These are phyloP conservation scores for Epicauta chinensis DNA, from an alignment of 1,140 invertebrate species.

Conservation along the genomic window DNA sequence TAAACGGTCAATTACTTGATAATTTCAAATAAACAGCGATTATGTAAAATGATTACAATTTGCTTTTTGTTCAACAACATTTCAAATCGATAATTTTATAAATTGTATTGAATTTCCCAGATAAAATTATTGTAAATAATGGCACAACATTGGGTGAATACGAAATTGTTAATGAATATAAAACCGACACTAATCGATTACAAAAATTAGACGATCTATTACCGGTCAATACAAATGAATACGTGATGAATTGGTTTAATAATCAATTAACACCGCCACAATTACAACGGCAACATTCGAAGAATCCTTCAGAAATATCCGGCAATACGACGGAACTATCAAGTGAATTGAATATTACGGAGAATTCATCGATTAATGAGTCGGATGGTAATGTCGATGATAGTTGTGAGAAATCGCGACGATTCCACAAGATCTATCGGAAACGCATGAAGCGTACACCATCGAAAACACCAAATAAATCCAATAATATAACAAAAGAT, in stretches of 20 bases:
- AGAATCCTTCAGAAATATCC: too few species aligned
- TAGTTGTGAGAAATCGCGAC: slow-evolving; percentile 3
- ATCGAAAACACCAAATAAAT: slow-evolving; percentile 2
- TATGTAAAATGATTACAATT: slow-evolving; percentile 12
- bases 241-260: slow-evolving; percentile 38
- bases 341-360: background rate
- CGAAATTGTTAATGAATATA: slow-evolving; percentile 29
- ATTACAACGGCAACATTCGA: background rate
- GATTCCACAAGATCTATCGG: slow-evolving; percentile 25
- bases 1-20: too few species aligned
- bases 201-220: slow-evolving; percentile 18
- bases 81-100: slow-evolving; percentile 1
- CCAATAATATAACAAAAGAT: background rate
- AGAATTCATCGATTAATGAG: slow-evolving; percentile 13
- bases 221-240: slow-evolving; percentile 33
- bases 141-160: slow-evolving; percentile 56
- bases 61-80: slow-evolving; percentile 9
- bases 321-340: background rate
- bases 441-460: slow-evolving; percentile 6
- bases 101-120: slow-evolving; percentile 43
- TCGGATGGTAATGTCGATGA: slow-evolving; percentile 18
- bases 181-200: slow-evolving; percentile 20
- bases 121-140: slow-evolving; percentile 55
- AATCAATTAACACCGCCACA: slow-evolving; percentile 12
- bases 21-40: slow-evolving; percentile 5